Conservation (phyloP, 2,888 invertebrate genomes). For the Rhagophthalmus giganteus region DNA sequence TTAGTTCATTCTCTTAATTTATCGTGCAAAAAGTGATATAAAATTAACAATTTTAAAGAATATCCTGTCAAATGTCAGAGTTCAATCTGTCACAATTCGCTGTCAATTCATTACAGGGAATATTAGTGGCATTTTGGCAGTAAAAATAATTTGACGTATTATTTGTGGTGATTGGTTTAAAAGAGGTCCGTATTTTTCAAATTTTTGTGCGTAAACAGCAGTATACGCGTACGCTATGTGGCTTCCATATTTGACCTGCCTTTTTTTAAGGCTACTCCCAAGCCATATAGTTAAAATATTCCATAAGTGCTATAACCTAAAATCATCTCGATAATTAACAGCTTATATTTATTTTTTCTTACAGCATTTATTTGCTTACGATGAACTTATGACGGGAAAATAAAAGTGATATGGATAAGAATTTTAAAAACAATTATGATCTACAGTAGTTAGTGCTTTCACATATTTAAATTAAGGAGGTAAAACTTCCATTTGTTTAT, state of each 20-base stretch:
- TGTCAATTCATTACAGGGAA: constrained; percentile 24
- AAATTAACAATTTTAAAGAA: not conserved
- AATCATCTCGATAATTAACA: no score
- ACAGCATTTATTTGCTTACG: not conserved
- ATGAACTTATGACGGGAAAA: not conserved
- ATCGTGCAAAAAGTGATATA: constrained; percentile 2
- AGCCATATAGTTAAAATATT: not conserved
- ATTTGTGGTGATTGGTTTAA: constrained; percentile 10
- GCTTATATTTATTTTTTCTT: not conserved
- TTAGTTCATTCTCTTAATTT: no score
- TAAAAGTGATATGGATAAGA: not conserved
- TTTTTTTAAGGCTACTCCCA: no score
- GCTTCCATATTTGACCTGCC: no score
- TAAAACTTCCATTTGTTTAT: not conserved
- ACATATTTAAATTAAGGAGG: not conserved
- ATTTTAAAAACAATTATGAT: not conserved
- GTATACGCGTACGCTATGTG: no score
- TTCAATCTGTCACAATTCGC: constrained; percentile 25
- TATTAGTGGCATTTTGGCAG: constrained; percentile 29
- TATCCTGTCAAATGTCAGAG: constrained; percentile 24
- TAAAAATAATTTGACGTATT: constrained; percentile 17
- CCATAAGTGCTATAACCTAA: no score
- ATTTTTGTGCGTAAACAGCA: not conserved
- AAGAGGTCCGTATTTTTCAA: constrained; percentile 7
- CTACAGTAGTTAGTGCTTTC: not conserved